A percentile compares a stretch with the other conserved stretches of the same genome.
phyloP scores from a whole-genome alignment of 2,888 invertebrate species.

The Oligia fasciuncula region DNA sequence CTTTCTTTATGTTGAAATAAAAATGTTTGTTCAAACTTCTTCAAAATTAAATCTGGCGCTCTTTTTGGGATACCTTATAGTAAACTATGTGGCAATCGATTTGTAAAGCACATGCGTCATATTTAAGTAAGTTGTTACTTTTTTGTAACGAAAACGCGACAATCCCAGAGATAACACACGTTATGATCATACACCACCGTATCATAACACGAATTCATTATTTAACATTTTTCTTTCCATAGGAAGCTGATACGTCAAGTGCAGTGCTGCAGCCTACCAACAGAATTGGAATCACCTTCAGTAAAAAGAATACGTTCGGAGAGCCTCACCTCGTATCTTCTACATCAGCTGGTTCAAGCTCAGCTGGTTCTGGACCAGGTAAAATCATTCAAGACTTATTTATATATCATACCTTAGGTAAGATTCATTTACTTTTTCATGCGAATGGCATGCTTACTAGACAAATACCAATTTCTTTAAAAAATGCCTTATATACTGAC shows the following conservation, averaged over 20 bases:
- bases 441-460: too few species aligned
- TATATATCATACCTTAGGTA: too few species aligned
- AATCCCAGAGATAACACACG: neutral
- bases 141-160: neutral
- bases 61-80: too few species aligned
- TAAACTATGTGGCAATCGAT: neutral
- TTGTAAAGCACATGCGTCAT: neutral
- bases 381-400: neutral
- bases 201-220: neutral
- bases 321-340: slow-evolving; percentile 79
- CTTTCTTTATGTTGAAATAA: too few species aligned
- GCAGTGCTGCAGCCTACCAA: slow-evolving; percentile 69
- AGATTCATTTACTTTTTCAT: too few species aligned
- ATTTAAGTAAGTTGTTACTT: neutral
- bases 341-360: slow-evolving; percentile 72
- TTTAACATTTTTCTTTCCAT: slow-evolving; percentile 1
- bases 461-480: too few species aligned
- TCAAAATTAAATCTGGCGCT: too few species aligned
- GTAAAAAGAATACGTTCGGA: slow-evolving; percentile 68
- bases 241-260: slow-evolving; percentile 81
- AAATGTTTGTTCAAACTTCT: too few species aligned
- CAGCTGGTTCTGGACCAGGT: slow-evolving; percentile 59
- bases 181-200: neutral
- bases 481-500: too few species aligned
- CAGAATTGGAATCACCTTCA: slow-evolving; percentile 70